Percentiles rank a stretch among this genome's conserved stretches.
Conservation (phyloP, 2,113 vertebrate genomes). For the Phodopus roborovskii region DNA sequence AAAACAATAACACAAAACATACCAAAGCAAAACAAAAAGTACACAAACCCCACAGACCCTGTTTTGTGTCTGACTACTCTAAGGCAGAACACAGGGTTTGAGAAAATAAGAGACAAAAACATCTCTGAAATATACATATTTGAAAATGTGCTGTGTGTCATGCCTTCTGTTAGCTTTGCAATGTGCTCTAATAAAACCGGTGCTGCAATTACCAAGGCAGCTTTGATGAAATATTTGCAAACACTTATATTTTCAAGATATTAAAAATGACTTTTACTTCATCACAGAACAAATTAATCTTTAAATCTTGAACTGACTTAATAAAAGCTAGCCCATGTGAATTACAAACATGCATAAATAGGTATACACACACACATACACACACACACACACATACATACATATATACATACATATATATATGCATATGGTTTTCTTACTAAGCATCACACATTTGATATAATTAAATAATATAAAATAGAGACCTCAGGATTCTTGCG, state of each 20-base stretch:
- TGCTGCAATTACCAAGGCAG: neutral
- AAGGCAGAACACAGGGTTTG: neutral
- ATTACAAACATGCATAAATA: neutral
- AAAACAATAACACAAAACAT: neutral
- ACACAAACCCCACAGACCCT: neutral
- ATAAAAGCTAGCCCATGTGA: neutral
- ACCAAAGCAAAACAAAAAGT: neutral
- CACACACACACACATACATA: too few relatives aligned
- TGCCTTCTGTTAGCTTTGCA: neutral
- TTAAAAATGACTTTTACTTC: neutral
- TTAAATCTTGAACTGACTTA: neutral
- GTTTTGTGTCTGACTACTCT: neutral
- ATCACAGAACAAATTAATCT: neutral
- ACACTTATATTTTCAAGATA: neutral
- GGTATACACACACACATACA: too few relatives aligned
- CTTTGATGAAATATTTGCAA: neutral
- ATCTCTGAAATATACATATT: neutral
- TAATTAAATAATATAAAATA: neutral
- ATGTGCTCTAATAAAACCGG: neutral
- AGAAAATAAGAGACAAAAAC: neutral
- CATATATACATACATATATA: too few relatives aligned
- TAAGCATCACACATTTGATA: neutral
- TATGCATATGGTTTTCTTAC: neutral
- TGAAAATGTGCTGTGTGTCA: neutral
- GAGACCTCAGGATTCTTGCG: neutral